These are phyloP conservation scores for Athene cunicularia DNA, from an alignment of 2,113 vertebrate genomes.

Conservation along the genomic window DNA sequence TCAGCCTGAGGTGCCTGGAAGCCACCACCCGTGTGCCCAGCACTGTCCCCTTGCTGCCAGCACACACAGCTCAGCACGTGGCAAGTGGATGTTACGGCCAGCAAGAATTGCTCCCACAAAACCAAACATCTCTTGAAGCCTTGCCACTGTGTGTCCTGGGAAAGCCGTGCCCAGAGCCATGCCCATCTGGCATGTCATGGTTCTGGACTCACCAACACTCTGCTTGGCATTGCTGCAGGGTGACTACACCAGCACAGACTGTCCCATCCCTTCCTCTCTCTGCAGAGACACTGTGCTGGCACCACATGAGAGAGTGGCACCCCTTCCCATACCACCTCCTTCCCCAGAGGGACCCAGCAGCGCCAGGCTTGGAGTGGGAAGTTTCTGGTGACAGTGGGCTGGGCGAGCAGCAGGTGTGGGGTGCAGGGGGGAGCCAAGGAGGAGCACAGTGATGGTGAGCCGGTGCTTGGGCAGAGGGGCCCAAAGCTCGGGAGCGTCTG, in stretches of 20 bases:
- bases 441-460: neutral
- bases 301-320: neutral
- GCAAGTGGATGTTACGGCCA: fast-evolving
- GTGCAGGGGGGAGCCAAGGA: fast-evolving
- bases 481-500: fast-evolving
- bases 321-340: neutral
- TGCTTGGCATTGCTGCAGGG: neutral
- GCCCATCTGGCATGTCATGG: fast-evolving
- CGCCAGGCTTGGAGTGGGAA: fast-evolving
- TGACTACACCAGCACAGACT: neutral
- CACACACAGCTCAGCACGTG: fast-evolving
- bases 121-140: neutral
- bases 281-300: neutral
- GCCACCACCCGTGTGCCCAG: neutral
- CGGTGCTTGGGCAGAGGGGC: neutral
- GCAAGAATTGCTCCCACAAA: neutral
- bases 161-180: neutral
- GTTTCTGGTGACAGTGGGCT: neutral
- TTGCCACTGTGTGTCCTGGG: neutral
- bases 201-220: neutral
- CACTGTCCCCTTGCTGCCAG: neutral
- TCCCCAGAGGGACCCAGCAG: neutral
- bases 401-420: fast-evolving
- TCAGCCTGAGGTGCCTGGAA: neutral
- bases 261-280: neutral